Evolutionary conservation across 2,797 vertebrate species (phyloP).

Genomic region (Tolypeutes matacus): DNA sequence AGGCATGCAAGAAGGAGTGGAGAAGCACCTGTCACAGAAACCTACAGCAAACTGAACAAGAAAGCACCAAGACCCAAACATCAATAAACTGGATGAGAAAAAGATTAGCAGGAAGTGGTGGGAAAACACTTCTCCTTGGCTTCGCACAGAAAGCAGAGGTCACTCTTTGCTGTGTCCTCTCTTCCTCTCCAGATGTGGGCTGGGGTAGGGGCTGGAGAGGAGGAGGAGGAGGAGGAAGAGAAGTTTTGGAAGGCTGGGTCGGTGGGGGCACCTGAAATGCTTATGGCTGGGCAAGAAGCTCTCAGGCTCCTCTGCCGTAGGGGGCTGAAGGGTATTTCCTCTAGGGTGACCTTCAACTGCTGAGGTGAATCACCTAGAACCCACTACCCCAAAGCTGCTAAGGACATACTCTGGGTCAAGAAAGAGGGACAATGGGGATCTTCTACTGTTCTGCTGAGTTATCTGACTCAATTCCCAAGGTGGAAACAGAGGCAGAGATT

Average conservation of each 20-base stretch:
- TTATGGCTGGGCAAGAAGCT: not conserved
- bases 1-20: not conserved
- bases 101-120: not conserved
- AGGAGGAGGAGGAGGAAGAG: too few relatives aligned
- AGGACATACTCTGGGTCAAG: not conserved
- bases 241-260: not conserved
- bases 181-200: not conserved
- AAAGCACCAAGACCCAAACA: not conserved
- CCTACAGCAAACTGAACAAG: not conserved
- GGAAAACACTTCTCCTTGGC: not conserved
- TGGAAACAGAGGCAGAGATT: not conserved
- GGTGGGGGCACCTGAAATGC: not conserved
- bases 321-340: not conserved
- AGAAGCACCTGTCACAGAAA: not conserved
- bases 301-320: not conserved
- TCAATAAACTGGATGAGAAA: not conserved
- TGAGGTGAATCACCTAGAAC: not conserved
- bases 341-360: not conserved
- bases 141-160: not conserved
- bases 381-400: not conserved
- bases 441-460: not conserved
- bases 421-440: not conserved
- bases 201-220: not conserved
- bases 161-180: not conserved
- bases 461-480: not conserved